Evolutionary conservation across 2,797 vertebrate species (phyloP).

Genomic region (Trachurus trachurus): DNA sequence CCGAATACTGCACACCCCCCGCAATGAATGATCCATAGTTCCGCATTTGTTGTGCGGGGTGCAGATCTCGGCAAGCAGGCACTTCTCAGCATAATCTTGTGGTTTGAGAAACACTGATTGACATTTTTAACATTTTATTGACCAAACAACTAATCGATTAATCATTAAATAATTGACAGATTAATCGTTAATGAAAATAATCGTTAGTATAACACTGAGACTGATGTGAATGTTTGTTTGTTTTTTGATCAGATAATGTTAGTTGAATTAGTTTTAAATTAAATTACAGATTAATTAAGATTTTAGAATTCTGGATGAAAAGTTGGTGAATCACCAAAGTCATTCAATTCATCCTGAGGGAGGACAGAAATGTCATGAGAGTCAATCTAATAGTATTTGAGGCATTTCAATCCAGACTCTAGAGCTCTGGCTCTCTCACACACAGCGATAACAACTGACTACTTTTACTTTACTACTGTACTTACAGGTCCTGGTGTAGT

Average conservation of each 20-base stretch:
- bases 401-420: neutral
- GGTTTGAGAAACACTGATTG: no score
- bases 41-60: no score
- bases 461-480: neutral
- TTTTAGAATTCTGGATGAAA: neutral
- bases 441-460: neutral
- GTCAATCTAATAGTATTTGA: neutral
- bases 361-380: neutral
- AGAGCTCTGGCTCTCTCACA: neutral
- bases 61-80: no score
- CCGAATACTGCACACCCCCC: no score
- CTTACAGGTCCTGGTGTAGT: neutral
- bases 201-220: no score
- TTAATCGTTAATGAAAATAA: no score
- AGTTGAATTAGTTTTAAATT: neutral
- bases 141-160: no score
- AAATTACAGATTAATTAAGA: neutral
- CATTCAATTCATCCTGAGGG: neutral
- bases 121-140: no score
- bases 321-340: neutral
- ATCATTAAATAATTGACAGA: no score
- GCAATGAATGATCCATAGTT: no score
- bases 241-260: no score
- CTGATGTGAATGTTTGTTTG: neutral
- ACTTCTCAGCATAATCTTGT: no score